A percentile compares a stretch with the other conserved stretches of the same genome.
Evolutionary conservation across 2,888 invertebrate species (phyloP).

Genomic region (Ophion slaviceki): DNA sequence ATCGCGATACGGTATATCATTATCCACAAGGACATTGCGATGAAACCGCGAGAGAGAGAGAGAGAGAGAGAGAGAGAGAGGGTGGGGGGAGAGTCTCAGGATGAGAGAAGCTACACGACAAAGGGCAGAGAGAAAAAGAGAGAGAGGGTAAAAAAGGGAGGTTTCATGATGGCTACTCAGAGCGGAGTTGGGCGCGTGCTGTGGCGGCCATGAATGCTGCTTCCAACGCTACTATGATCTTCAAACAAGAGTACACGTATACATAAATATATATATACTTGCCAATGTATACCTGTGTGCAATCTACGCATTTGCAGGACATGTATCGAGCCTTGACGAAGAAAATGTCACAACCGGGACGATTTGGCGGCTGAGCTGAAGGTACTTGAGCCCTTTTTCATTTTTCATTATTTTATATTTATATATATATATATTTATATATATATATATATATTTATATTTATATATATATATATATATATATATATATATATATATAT

Average conservation of each 20-base stretch:
- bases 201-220: slow-evolving; percentile 62
- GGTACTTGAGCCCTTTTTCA: slow-evolving; percentile 1
- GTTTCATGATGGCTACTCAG: slow-evolving; percentile 64
- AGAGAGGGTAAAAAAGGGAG: slow-evolving; percentile 59
- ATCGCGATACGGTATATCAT: slow-evolving; percentile 56
- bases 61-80: slow-evolving; percentile 42
- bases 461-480: background rate
- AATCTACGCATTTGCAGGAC: background rate
- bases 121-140: slow-evolving; percentile 5
- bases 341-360: slow-evolving; percentile 11
- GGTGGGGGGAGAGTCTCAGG: background rate
- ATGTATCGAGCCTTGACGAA: background rate
- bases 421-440: background rate
- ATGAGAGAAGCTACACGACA: background rate
- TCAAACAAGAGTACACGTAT: slow-evolving; percentile 32
- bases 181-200: slow-evolving; percentile 46
- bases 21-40: slow-evolving; percentile 47
- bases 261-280: background rate
- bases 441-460: background rate
- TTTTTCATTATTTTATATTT: background rate
- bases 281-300: background rate
- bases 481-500: background rate
- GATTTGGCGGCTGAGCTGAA: background rate
- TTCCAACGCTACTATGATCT: slow-evolving; percentile 51
- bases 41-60: slow-evolving; percentile 38